Evolutionary conservation across 2,888 invertebrate genomes (phyloP).

Genomic region (Sympetrum striolatum): DNA sequence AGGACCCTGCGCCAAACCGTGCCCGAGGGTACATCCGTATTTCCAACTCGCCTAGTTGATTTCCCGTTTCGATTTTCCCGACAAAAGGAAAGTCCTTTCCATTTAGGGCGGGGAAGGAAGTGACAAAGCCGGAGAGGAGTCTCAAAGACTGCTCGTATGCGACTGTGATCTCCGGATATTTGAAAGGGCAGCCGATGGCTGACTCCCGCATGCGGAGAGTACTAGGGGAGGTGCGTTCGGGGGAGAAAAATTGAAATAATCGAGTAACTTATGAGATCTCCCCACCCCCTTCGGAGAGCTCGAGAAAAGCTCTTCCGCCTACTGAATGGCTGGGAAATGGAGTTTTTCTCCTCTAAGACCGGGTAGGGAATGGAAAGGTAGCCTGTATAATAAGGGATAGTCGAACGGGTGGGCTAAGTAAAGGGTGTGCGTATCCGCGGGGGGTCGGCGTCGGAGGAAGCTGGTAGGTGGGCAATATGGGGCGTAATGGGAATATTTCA

Average conservation of each 20-base stretch:
- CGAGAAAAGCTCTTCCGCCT: background rate
- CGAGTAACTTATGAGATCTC: background rate
- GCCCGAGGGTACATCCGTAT: background rate
- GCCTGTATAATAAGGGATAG: conserved; percentile 7
- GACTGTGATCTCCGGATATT: background rate
- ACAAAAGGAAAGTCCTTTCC: background rate
- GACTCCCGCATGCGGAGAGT: background rate
- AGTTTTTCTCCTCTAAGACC: background rate
- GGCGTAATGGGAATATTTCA: conserved; percentile 24
- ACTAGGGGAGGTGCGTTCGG: background rate
- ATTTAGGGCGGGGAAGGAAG: background rate
- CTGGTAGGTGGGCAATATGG: too few relatives aligned
- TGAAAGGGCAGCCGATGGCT: background rate
- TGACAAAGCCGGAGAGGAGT: background rate
- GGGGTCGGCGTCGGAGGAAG: background rate
- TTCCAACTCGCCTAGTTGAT: background rate
- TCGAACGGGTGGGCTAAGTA: background rate
- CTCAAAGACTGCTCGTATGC: background rate
- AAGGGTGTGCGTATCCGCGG: background rate
- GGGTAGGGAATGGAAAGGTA: background rate
- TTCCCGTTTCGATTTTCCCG: background rate
- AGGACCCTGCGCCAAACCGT: background rate
- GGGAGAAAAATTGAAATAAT: background rate
- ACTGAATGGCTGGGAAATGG: conserved; percentile 4
- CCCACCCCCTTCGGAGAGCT: background rate